Percentiles rank a stretch among this genome's conserved stretches.
Evolutionary conservation across 2,797 vertebrate species (phyloP).

Genomic region (Gadopsis marmoratus): DNA sequence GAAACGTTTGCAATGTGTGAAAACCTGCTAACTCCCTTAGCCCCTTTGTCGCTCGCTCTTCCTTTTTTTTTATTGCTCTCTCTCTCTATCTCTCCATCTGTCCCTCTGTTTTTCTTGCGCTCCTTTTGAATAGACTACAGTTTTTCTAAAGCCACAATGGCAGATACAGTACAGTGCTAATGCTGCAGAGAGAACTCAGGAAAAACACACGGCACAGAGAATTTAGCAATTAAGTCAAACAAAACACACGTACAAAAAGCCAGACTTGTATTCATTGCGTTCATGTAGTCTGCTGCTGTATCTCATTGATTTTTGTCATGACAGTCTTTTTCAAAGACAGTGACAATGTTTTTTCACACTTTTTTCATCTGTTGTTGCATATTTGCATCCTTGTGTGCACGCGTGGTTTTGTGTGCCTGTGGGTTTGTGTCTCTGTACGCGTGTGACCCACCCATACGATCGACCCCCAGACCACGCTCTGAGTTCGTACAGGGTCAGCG

Average conservation of each 20-base stretch:
- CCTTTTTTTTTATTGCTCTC: constrained; percentile 10
- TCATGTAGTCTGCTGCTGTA: constrained; percentile 29
- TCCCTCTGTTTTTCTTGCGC: constrained; percentile 7
- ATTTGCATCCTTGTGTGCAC: constrained; percentile 28
- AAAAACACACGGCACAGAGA: constrained; percentile 16
- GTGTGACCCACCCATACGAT: not conserved
- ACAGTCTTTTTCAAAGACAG: constrained; percentile 12
- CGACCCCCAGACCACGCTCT: constrained; percentile 79
- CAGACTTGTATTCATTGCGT: constrained; percentile 29
- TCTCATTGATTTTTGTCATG: constrained; percentile 45
- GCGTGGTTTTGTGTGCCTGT: constrained; percentile 44
- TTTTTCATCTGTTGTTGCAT: constrained; percentile 55
- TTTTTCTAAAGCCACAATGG: constrained; percentile 40
- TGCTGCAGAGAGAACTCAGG: constrained; percentile 17
- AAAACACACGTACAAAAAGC: constrained; percentile 35
- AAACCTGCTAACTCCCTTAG: constrained; percentile 19
- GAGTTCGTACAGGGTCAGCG: constrained; percentile 93
- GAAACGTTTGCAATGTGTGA: constrained; percentile 78
- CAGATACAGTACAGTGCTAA: constrained; percentile 15
- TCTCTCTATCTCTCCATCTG: constrained; percentile 19
- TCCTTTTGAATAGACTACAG: constrained; percentile 37
- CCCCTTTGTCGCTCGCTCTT: not conserved
- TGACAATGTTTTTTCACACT: constrained; percentile 62
- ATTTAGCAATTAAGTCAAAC: constrained; percentile 44
- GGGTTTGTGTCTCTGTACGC: constrained; percentile 20